These are phyloP conservation scores for Mormyrus hasselquistii DNA, from an alignment of 2,797 vertebrate species.

Conservation along the genomic window DNA sequence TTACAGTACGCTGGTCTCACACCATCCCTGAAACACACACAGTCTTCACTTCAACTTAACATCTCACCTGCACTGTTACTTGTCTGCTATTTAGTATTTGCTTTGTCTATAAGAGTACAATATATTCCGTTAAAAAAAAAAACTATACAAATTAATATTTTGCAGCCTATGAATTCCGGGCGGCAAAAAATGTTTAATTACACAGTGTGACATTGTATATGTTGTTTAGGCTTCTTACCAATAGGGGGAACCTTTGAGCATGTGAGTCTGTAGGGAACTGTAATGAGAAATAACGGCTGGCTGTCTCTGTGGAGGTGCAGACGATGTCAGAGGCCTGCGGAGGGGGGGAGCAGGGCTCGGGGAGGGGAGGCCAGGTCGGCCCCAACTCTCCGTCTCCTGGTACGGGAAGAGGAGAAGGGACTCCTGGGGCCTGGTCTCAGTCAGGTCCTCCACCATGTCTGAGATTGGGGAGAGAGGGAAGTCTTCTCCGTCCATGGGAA, in stretches of 20 bases:
- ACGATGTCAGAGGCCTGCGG: not conserved
- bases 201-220: not conserved
- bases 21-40: not conserved
- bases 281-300: not conserved
- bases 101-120: not conserved
- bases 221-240: not conserved
- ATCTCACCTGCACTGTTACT: not conserved
- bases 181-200: not conserved
- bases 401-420: not conserved
- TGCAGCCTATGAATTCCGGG: not conserved
- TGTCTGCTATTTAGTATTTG: not conserved
- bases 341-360: not conserved
- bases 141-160: not conserved
- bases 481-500: slow-evolving; percentile 49
- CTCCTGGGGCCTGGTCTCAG: not conserved
- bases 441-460: not conserved
- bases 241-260: not conserved
- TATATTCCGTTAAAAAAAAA: not conserved
- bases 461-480: slow-evolving; percentile 39
- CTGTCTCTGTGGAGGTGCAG: not conserved
- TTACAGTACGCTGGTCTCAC: not conserved
- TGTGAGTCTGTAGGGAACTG: not conserved
- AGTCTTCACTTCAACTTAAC: not conserved
- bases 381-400: not conserved
- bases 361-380: not conserved